Base-by-base conservation (phyloP, 2,888 invertebrate species). In the Drosophila koepferae region DNA sequence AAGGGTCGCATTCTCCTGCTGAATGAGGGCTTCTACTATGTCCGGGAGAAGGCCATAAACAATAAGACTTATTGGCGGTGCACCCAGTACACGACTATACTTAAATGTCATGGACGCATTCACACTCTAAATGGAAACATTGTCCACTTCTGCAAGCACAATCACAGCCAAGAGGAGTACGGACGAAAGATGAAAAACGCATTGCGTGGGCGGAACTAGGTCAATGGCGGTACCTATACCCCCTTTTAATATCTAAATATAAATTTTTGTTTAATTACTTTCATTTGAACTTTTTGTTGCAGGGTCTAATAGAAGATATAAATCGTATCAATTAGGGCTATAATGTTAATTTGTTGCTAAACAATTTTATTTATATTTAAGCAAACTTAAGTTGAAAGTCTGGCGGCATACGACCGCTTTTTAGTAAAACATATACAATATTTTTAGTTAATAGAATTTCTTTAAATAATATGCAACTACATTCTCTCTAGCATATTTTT, bases 61-160 rank as follows among this genome's bases (percentile, higher is more conserved):
- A 76, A 81, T 31, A 93, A 93, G 74, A 89, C 91, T 10, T 93
- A 93, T 74, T 93, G 93, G 93, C 90, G 93, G 38, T 93, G 93
- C 74, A 92, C 91, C 1, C 91, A 92, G 64, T 93, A 93, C 58
- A 93, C 93, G 9, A 93, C 93, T 5, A 64, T 77, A 0, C 60
- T 79, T 12, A 91, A 88, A 62, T 93, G 93, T 62, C 93, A 91
- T 48, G 93, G 91, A 6, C 86, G 93, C 20, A 74, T 93, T 3
- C 93, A 93, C 71, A 92, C 93, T 0, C 72, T 88, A 0, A 69
- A 87, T 5, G 89, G 89, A 4, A 68, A 74, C 4, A 89, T 93
- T 28, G 86, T 92, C 1, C 91, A 91, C 58, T 77, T 73, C 14
- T 91, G 88, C 34, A 74, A 63, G 7, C 93, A 93, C 60, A 93